Conservation (phyloP, 1,140 invertebrate genomes). For the Megalonaias nervosa region DNA sequence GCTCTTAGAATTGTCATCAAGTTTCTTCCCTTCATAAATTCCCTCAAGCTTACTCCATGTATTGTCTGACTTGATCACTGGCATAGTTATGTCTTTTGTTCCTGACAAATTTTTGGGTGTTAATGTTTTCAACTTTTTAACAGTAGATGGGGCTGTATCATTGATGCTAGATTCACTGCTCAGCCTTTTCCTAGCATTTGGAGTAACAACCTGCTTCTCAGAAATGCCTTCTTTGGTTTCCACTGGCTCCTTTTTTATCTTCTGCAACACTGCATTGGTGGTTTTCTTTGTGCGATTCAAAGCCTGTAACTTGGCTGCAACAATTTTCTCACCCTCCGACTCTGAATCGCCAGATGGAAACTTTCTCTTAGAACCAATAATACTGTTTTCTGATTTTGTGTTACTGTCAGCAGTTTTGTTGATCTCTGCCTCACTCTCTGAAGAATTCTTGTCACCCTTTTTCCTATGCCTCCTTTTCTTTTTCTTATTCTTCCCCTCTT, state of each 20-base stretch:
- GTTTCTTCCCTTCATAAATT: conserved; percentile 54
- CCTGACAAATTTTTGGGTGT: conserved; percentile 11
- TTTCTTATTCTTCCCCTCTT: conserved; percentile 35
- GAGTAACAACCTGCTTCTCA: conserved; percentile 32
- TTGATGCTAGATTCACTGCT: conserved; percentile 51
- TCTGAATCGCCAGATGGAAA: conserved; percentile 32
- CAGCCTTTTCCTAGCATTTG: conserved; percentile 44
- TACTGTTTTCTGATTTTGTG: conserved; percentile 15
- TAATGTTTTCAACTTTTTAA: conserved; percentile 38
- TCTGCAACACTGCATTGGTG: conserved; percentile 23
- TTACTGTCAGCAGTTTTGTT: conserved; percentile 20
- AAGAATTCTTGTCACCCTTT: conserved; percentile 23
- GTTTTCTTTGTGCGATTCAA: conserved; percentile 30
- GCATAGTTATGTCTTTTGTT: not conserved
- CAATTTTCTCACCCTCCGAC: conserved; percentile 26
- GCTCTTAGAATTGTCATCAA: conserved; percentile 55
- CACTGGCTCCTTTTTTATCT: conserved; percentile 37
- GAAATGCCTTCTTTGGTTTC: conserved; percentile 4
- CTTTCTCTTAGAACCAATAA: conserved; percentile 17
- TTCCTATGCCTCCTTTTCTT: conserved; percentile 32
- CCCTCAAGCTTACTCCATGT: conserved; percentile 64
- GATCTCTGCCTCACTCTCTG: conserved; percentile 33
- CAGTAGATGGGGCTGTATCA: conserved; percentile 39
- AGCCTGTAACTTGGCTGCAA: conserved; percentile 27
- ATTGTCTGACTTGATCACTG: not conserved